Conservation (phyloP, 2,113 vertebrate species). For the Hydrochoerus hydrochaeris region DNA sequence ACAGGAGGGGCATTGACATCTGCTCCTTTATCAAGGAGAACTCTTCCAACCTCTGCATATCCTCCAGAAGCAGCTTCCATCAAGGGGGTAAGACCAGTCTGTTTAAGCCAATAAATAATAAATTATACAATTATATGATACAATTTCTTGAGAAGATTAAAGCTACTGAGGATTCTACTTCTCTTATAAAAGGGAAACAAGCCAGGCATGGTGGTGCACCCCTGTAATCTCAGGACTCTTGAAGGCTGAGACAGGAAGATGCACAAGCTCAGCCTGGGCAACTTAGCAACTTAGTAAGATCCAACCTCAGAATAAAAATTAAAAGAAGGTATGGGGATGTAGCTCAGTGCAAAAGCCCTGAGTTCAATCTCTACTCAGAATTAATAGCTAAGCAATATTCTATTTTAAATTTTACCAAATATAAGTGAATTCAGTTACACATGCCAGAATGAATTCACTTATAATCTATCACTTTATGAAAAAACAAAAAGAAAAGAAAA, state of each 20-base stretch:
- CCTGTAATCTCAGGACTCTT: not conserved
- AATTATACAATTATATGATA: constrained; percentile 32
- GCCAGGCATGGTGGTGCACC: not conserved
- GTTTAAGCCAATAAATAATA: constrained; percentile 73
- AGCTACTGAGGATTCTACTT: not conserved
- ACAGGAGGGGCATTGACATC: constrained; percentile 99
- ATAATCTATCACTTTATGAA: too few species aligned
- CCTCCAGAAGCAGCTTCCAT: constrained; percentile 99
- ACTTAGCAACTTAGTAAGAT: too few species aligned
- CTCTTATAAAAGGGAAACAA: not conserved
- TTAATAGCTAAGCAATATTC: too few species aligned
- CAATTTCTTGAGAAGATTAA: constrained; percentile 1
- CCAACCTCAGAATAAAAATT: too few species aligned
- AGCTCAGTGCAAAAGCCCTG: too few species aligned
- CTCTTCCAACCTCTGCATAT: constrained; percentile 98
- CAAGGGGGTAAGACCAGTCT: constrained; percentile 98
- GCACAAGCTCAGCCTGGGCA: not conserved
- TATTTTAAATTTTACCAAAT: too few species aligned
- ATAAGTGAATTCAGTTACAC: too few species aligned
- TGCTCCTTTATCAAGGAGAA: constrained; percentile 98
- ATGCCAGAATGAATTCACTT: too few species aligned
- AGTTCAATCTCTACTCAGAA: too few species aligned
- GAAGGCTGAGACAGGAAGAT: not conserved
- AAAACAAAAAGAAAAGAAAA: too few species aligned
- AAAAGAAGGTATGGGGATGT: too few species aligned